Evolutionary conservation across 2,888 invertebrate genomes (phyloP).

Genomic region (Macrostomum cliftonense): DNA sequence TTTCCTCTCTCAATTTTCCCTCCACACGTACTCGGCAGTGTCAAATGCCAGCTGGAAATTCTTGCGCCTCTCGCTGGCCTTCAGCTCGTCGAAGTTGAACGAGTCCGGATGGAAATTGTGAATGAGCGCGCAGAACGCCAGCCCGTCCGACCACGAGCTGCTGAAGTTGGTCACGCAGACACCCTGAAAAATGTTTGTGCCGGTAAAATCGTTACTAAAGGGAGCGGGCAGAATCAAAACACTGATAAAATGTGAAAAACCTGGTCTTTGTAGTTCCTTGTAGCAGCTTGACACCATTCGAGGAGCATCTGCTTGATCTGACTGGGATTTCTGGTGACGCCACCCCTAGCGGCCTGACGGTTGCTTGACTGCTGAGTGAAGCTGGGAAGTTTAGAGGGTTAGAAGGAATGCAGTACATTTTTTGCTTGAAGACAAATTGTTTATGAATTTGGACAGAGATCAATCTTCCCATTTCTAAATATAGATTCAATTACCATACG

Average conservation of each 20-base stretch:
- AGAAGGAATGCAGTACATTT: too few relatives aligned
- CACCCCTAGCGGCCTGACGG: not conserved
- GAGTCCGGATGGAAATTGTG: slow-evolving; percentile 93
- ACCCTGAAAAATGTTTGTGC: not conserved
- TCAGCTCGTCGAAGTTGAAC: slow-evolving; percentile 75
- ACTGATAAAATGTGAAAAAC: too few relatives aligned
- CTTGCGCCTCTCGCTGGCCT: slow-evolving; percentile 67
- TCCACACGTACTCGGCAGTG: slow-evolving; percentile 72
- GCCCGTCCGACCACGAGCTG: slow-evolving; percentile 89
- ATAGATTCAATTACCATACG: too few relatives aligned
- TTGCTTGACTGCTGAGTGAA: not conserved
- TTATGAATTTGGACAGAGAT: too few relatives aligned
- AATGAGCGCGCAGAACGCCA: slow-evolving; percentile 93
- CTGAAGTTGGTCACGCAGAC: slow-evolving; percentile 86
- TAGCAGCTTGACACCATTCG: slow-evolving; percentile 70
- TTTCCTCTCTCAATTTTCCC: not conserved
- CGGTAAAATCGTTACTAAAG: too few relatives aligned
- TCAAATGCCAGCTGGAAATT: slow-evolving; percentile 94
- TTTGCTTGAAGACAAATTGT: too few relatives aligned
- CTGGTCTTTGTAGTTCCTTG: too few relatives aligned
- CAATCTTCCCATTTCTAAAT: too few relatives aligned
- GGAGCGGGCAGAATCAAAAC: too few relatives aligned
- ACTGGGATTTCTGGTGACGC: slow-evolving; percentile 66
- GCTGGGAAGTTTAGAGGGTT: not conserved
- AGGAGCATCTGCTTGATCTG: slow-evolving; percentile 86